Percentiles rank a stretch among this genome's conserved stretches.
These are phyloP conservation scores for Bombus superbus DNA, from an alignment of 1,140 invertebrate species.

Conservation along the genomic window DNA sequence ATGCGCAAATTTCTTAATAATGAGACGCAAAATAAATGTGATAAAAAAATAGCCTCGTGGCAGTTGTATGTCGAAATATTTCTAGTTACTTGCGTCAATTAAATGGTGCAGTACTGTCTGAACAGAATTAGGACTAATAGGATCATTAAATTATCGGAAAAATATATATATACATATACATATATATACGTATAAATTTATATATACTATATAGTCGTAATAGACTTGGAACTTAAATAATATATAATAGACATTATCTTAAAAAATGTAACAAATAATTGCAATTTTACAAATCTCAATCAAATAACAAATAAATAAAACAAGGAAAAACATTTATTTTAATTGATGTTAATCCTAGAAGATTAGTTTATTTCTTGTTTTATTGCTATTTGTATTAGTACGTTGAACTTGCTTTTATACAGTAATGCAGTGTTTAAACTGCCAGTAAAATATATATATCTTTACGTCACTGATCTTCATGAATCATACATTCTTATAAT, in stretches of 20 bases:
- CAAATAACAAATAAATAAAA: background rate
- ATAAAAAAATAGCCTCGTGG: background rate
- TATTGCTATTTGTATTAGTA: background rate
- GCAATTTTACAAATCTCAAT: background rate
- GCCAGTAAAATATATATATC: background rate
- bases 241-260: background rate
- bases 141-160: background rate
- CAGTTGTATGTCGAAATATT: constrained; percentile 2
- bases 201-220: background rate
- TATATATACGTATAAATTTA: too few relatives aligned
- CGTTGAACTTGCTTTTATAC: background rate
- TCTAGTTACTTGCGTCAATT: background rate
- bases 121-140: background rate
- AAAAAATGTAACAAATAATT: background rate
- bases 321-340: background rate
- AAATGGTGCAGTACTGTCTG: background rate
- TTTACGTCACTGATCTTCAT: constrained; percentile 35
- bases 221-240: constrained; percentile 3
- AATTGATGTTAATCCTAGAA: background rate
- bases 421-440: background rate
- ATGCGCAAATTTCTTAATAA: too few relatives aligned
- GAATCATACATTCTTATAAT: constrained; percentile 24
- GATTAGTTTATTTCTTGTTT: background rate
- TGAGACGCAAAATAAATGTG: background rate
- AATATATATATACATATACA: background rate